Conservation (phyloP, 2,797 vertebrate genomes). For the Steatocranus sp. region DNA sequence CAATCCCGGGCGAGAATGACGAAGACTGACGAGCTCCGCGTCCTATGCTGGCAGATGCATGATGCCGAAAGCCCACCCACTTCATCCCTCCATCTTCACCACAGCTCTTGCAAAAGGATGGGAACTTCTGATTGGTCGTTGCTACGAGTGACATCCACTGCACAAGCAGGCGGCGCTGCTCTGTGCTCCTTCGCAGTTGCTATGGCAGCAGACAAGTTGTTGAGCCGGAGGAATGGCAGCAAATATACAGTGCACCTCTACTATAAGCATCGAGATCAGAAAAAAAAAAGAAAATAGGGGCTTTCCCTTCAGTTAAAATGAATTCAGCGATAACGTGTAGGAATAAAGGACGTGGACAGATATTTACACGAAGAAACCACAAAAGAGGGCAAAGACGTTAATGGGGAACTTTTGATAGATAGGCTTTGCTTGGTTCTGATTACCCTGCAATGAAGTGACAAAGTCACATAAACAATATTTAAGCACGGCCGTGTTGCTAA, state of each 20-base stretch:
- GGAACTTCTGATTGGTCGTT: slow-evolving; percentile 84
- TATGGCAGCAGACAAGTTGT: slow-evolving; percentile 81
- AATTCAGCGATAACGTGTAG: not conserved
- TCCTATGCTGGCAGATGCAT: slow-evolving; percentile 64
- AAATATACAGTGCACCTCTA: slow-evolving; percentile 38
- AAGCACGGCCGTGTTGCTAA: not conserved
- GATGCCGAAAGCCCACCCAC: slow-evolving; percentile 62
- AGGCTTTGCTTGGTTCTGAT: not conserved
- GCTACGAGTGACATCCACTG: slow-evolving; percentile 78
- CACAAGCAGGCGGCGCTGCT: slow-evolving; percentile 77
- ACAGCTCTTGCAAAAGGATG: slow-evolving; percentile 64
- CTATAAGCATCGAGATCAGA: slow-evolving; percentile 16
- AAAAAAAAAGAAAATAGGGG: not conserved
- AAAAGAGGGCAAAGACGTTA: not conserved
- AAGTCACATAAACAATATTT: not conserved
- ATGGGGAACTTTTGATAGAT: not conserved
- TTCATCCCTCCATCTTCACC: slow-evolving; percentile 69
- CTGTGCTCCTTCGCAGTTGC: slow-evolving; percentile 78
- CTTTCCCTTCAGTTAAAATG: not conserved
- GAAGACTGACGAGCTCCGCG: slow-evolving; percentile 61
- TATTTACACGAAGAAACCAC: not conserved
- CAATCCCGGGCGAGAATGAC: slow-evolving; percentile 62
- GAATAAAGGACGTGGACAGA: not conserved
- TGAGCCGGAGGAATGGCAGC: slow-evolving; percentile 71
- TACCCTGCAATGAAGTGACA: not conserved